Evolutionary conservation across 2,113 vertebrate species (phyloP), one percentile per base, ranked within the genome.

Genomic region (Phaethon lepturus): DNA sequence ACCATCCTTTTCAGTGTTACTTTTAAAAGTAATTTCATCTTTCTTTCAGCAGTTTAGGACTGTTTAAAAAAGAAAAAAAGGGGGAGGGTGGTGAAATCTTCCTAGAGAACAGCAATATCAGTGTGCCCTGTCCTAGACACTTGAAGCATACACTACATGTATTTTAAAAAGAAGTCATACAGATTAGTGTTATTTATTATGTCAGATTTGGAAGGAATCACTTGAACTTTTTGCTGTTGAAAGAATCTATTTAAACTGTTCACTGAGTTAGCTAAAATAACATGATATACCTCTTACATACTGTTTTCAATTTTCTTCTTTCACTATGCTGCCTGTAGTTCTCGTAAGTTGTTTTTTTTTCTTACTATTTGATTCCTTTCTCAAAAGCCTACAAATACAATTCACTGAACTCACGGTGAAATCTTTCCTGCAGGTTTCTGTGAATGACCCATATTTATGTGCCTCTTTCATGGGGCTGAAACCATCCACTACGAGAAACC

Each of bases 401-500:
- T 75, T 91, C 59, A 38, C 29, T 64, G 72, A 68, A 88, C 47
- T 96, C 52, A 69, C 18, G 77, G 13, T 92, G 73, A 68, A 63
- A 73, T 74, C 53, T 80, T 97, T 80, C 91, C 86, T 86, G 90
- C 88, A 99, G 99, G 98, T 98, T 89, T 99, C 99, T 71, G 80
- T 99, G 86, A 99, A 99, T 92, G 99, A 99, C 91, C 99, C 99
- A 3, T 98, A 94, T 97, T 99, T 99, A 1, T 99, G 99, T 75
- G 99, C 99, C 64, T 99, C 99, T 44, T 98, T 99, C 80, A 98
- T 98, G 99, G 99, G 99, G 67, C 98, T 99, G 88, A 99, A 99
- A 97, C 98, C 99, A 44, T 99, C 99, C 12, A 99, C 99, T 67
- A 99, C 96, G 55, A 99, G 99, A 97, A 97, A 94, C 68, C 99